A percentile compares a stretch with the other conserved stretches of the same genome.
Evolutionary conservation across 1,140 invertebrate species (phyloP).

Genomic region (Saccostrea cuccullata): DNA sequence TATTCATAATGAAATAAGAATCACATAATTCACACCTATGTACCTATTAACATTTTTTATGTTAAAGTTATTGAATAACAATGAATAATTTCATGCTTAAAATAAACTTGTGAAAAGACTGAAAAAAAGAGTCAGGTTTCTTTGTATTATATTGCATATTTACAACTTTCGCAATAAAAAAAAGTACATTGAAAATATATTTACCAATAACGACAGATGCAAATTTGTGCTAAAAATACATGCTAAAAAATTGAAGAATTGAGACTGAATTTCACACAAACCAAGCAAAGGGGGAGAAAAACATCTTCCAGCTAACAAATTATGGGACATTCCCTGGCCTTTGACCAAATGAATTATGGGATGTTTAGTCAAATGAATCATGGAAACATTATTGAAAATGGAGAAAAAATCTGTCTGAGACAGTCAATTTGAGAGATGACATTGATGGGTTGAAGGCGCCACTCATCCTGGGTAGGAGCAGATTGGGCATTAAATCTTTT

Average conservation of each 20-base stretch:
- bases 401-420: constrained; percentile 35
- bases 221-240: not conserved
- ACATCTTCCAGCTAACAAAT: constrained; percentile 22
- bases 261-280: constrained; percentile 8
- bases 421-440: constrained; percentile 37
- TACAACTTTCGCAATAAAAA: not conserved
- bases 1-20: no score
- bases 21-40: no score
- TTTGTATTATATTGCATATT: not conserved
- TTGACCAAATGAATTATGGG: constrained; percentile 35
- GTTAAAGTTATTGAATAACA: no score
- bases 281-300: not conserved
- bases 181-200: not conserved
- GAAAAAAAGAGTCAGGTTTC: not conserved
- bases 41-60: no score
- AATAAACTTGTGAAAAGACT: not conserved
- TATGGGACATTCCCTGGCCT: constrained; percentile 29
- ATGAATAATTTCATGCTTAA: no score
- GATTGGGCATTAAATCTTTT: constrained; percentile 39
- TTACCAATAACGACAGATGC: not conserved
- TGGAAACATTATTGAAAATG: constrained; percentile 34
- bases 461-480: constrained; percentile 34
- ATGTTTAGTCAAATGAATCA: constrained; percentile 34
- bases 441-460: constrained; percentile 22
- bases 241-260: not conserved